phyloP scores from a whole-genome alignment of 2,797 vertebrate genomes.

The Aselliscus stoliczkanus region DNA sequence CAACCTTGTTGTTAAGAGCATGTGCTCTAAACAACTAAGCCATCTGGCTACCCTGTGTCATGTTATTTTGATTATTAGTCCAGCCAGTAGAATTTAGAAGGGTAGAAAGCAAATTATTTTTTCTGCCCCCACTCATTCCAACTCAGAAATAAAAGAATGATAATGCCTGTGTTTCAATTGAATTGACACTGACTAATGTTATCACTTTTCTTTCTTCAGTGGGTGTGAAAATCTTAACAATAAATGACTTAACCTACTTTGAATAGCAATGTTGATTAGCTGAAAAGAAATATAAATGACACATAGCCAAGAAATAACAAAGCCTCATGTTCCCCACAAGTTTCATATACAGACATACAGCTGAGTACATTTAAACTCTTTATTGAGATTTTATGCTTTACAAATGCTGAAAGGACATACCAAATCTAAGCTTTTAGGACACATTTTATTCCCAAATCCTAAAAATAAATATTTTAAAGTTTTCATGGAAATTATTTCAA shows the following conservation, averaged over 20 bases:
- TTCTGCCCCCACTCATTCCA: neutral
- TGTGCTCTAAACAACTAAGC: no score
- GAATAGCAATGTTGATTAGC: neutral
- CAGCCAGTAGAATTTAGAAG: neutral
- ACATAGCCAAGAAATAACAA: neutral
- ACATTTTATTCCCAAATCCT: neutral
- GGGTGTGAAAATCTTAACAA: neutral
- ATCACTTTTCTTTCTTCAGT: neutral
- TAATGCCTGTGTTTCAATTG: neutral
- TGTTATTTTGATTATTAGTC: neutral
- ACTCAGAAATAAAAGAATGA: neutral
- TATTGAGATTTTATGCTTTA: conserved; percentile 1
- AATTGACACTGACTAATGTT: neutral
- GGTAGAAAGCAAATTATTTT: neutral
- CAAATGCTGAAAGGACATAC: neutral
- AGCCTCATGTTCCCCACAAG: neutral
- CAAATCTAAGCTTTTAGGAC: neutral
- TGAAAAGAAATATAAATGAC: neutral
- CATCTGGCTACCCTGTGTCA: neutral
- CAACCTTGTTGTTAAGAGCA: no score
- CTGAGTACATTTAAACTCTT: neutral
- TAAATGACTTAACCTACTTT: neutral
- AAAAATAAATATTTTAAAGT: neutral
- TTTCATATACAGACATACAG: neutral
- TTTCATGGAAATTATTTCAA: conserved; percentile 16